Evolutionary conservation across 2,113 vertebrate genomes (phyloP).

Genomic region (Cettia cetti): DNA sequence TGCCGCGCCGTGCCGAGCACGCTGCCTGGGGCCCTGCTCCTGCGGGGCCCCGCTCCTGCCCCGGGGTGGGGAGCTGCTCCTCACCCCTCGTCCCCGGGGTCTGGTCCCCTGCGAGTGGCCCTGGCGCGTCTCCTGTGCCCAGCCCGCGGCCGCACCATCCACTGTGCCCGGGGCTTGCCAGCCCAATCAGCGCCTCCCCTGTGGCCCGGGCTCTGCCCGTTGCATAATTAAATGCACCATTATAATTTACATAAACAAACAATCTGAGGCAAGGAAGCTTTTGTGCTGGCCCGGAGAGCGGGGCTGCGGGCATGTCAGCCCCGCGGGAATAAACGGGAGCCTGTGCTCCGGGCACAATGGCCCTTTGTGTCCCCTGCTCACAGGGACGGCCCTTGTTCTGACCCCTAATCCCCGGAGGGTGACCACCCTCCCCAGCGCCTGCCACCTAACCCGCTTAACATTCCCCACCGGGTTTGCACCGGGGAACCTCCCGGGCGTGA

Average conservation of each 20-base stretch:
- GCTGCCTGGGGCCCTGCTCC: too few species aligned
- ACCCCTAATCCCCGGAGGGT: constrained; percentile 82
- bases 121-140: not conserved
- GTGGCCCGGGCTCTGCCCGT: constrained; percentile 23
- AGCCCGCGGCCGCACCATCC: not conserved
- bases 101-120: not conserved
- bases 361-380: constrained; percentile 80
- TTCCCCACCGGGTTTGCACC: constrained; percentile 70
- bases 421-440: constrained; percentile 73
- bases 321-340: constrained; percentile 74
- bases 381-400: constrained; percentile 78
- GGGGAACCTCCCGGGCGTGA: not conserved
- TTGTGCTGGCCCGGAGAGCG: constrained; percentile 69
- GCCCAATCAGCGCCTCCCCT: constrained; percentile 45
- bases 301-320: constrained; percentile 72
- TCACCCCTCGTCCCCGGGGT: not conserved
- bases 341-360: constrained; percentile 82
- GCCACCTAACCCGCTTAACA: constrained; percentile 82
- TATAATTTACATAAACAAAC: constrained; percentile 76
- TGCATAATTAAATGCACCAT: constrained; percentile 68
- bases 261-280: constrained; percentile 70
- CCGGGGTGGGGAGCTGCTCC: not conserved
- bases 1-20: not conserved
- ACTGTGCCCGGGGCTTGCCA: constrained; percentile 12
- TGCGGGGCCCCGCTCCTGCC: not conserved